A percentile compares a stretch with the other conserved stretches of the same genome.
Evolutionary conservation across 2,797 vertebrate genomes (phyloP).

Genomic region (Australoheros facetus): DNA sequence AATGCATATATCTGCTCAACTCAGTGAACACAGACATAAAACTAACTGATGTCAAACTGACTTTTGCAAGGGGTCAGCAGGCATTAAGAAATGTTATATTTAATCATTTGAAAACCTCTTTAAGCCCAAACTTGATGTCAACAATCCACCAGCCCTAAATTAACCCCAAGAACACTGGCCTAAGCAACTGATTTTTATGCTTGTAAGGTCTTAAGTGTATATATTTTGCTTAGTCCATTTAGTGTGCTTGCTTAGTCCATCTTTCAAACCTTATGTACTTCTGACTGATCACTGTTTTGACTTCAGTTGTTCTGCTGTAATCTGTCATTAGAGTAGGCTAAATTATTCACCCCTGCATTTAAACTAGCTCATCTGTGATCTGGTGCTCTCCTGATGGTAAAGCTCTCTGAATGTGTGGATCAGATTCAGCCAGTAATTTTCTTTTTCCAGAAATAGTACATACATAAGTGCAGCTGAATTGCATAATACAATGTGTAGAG

Average conservation of each 20-base stretch:
- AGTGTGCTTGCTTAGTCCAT: background rate
- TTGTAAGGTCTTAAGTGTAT: background rate
- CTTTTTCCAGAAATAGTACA: background rate
- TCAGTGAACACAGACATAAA: too few relatives aligned
- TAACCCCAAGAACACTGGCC: background rate
- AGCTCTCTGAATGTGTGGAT: background rate
- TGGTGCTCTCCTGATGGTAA: background rate
- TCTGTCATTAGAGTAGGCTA: background rate
- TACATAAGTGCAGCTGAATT: background rate
- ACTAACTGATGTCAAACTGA: fast-evolving
- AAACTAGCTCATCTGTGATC: background rate
- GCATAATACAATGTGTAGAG: background rate
- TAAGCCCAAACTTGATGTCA: background rate
- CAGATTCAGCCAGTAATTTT: background rate
- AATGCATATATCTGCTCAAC: too few relatives aligned
- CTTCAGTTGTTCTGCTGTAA: background rate
- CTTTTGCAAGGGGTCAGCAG: background rate
- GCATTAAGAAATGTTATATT: background rate
- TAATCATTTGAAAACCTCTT: background rate
- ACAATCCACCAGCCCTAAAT: background rate
- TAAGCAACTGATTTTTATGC: background rate
- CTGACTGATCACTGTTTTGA: background rate
- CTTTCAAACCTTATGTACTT: background rate
- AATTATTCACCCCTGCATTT: background rate
- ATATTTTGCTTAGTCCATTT: background rate